Base-by-base conservation (phyloP, 2,888 invertebrate genomes). In the Tridacna gigas region DNA sequence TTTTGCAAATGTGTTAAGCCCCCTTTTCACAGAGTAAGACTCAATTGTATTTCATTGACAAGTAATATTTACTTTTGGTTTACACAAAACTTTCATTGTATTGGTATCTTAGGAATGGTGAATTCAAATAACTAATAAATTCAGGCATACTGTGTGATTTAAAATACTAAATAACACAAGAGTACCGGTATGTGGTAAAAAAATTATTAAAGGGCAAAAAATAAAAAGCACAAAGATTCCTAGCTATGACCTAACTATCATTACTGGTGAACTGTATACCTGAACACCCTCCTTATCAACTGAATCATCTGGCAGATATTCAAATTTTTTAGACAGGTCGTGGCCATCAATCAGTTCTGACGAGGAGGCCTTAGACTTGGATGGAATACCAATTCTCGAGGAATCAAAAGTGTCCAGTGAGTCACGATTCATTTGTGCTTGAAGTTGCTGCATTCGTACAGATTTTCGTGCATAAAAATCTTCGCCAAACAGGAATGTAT, bases 311-410 rank as follows among this genome's bases (percentile, higher is more conserved):
- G 91, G 91, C 15, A 89, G 82, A 74, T 89, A 91, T 76, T 90
- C 89, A 88, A 91, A 91, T 80, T 98, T 98, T 94, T 98, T 98
- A 88, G 97, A 89, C 51, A 89, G 84, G 65, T 89, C 88, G 66
- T 87, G 82, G 48, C 90, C 89, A 25, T 88, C 86, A 48, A 89
- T 80, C 74, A 89, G 88, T 66, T 86, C 88, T 15, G 88, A 77
- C 0, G 90, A 89, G 74, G 88, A 86, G 15, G 87, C 86, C 65
- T 88, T 89, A n/a, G 88, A 87, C 78, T 84, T 85, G 37, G 90
- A 84, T n/a, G 89, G 86, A 47, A 84, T 85, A 66, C 89, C 90
- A 75, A 89, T 82, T 63, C 79, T 61, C 28, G 83, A 74, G 51
- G 71, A 71, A 47, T 71, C 71, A 71, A 71, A 71, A 9, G 77